Base-by-base conservation (phyloP, 2,888 invertebrate genomes). In the Cetonia aurata region DNA sequence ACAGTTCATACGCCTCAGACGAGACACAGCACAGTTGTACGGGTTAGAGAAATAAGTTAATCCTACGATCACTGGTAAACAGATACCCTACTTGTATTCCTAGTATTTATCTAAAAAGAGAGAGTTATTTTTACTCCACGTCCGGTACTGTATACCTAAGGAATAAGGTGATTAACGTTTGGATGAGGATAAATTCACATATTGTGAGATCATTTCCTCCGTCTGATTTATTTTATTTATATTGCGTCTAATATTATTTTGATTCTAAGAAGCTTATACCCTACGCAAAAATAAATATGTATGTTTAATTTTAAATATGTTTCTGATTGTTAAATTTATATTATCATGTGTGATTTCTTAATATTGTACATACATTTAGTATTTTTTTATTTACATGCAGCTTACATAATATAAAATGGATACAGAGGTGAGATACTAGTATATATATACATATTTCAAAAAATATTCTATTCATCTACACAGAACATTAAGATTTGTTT, bases 331-430 rank as follows among this genome's bases (percentile, higher is more conserved):
- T 25, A 25, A 25, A 25, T 25, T 25, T 4, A 25, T 3, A 25
- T 25, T 25, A 25, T 25, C 4, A 25, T 25, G 4, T 25, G 4
- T 25, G 25, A 25, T 25, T 25, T 25, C 4, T 25, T 25, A 37
- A 9, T 8, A 37, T 37, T 37, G 37, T 37, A 8, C 37, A 6
- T 37, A 37, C 6, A 1, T 37, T 46, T 0, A 31, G 6, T 17
- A 50, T 65, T 6, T 50, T 50, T 52, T 37, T 52, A 37, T 65
- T 65, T 65, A 37, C 62, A 65, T 50, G 62, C 62, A 65, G 62
- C 62, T 50, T 48, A n/a, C n/a, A n/a, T n/a, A 48, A 37, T 48
- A 50, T 37, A 50, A 50, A 13, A 65, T 62, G 62, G 62, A 65
- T 33, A 37, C 50, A 17, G 62, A 65, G 62, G 62, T 65, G 62